These are phyloP conservation scores for Hirudinaria manillensis DNA, from an alignment of 2,888 invertebrate genomes.

Conservation along the genomic window DNA sequence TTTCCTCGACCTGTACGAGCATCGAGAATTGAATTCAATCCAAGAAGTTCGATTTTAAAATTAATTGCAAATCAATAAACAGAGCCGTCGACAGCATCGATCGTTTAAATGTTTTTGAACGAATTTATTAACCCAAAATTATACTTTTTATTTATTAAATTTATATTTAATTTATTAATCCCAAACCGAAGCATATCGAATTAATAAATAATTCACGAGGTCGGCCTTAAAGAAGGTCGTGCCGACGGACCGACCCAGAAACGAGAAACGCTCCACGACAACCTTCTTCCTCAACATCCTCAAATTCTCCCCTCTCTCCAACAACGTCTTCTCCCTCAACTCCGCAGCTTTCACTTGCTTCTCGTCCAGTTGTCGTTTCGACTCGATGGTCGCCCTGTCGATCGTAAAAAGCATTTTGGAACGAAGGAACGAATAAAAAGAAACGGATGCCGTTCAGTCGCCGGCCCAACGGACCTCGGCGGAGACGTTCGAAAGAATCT, in stretches of 20 bases:
- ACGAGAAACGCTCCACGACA: constrained; percentile 43
- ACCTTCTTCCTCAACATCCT: constrained; percentile 80
- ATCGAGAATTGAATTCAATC: not conserved
- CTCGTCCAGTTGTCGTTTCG: constrained; percentile 72
- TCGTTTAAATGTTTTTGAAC: too few relatives aligned
- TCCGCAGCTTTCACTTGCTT: constrained; percentile 86
- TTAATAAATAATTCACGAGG: too few relatives aligned
- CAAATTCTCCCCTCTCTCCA: constrained; percentile 76
- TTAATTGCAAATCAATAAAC: too few relatives aligned
- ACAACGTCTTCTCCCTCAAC: constrained; percentile 73
- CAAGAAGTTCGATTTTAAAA: not conserved
- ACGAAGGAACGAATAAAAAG: not conserved
- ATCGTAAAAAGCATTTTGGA: constrained; percentile 10
- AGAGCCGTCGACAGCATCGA: too few relatives aligned
- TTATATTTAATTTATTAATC: not conserved
- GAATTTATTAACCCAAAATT: too few relatives aligned
- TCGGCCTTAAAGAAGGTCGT: too few relatives aligned
- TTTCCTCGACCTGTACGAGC: constrained; percentile 59
- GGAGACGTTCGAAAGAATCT: too few relatives aligned
- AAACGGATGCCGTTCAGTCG: too few relatives aligned
- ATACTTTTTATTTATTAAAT: not conserved
- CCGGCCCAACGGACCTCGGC: too few relatives aligned
- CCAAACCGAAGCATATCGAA: too few relatives aligned
- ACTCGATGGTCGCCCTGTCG: constrained; percentile 57
- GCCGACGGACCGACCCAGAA: too few relatives aligned